These are phyloP conservation scores for Cebus imitator DNA, from an alignment of 2,113 vertebrate species.

Conservation along the genomic window DNA sequence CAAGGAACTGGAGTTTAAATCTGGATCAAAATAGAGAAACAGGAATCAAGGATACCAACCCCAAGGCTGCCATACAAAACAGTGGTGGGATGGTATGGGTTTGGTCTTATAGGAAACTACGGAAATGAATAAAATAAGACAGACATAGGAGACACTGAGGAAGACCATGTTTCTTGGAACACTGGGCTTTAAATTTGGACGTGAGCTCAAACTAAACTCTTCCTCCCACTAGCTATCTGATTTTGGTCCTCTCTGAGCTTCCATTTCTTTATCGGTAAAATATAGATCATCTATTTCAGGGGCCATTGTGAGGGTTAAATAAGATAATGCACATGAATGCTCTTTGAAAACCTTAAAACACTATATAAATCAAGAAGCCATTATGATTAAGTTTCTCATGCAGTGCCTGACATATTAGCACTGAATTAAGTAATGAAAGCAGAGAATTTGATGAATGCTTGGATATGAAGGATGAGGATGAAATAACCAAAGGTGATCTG, in stretches of 20 bases:
- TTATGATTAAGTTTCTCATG: slow-evolving; percentile 44
- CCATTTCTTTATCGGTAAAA: neutral
- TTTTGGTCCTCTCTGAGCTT: neutral
- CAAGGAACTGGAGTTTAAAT: neutral
- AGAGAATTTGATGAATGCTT: slow-evolving; percentile 29
- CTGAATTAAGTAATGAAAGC: slow-evolving; percentile 43
- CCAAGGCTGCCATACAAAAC: neutral
- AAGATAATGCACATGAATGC: neutral
- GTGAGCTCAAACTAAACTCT: neutral
- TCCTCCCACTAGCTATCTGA: neutral
- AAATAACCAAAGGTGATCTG: slow-evolving; percentile 18
- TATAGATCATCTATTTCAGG: neutral
- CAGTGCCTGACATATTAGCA: slow-evolving; percentile 31
- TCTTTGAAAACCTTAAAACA: neutral
- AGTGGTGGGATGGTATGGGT: neutral
- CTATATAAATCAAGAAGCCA: slow-evolving; percentile 48
- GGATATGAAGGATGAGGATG: slow-evolving; percentile 14
- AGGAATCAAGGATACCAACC: neutral
- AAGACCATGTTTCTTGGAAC: neutral
- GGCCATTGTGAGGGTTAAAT: neutral
- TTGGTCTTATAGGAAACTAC: neutral
- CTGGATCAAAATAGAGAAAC: neutral
- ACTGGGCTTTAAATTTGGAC: neutral
- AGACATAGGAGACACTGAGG: neutral
- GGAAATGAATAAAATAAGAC: neutral